Evolutionary conservation across 2,113 vertebrate species (phyloP).

Genomic region (Saccopteryx bilineata): DNA sequence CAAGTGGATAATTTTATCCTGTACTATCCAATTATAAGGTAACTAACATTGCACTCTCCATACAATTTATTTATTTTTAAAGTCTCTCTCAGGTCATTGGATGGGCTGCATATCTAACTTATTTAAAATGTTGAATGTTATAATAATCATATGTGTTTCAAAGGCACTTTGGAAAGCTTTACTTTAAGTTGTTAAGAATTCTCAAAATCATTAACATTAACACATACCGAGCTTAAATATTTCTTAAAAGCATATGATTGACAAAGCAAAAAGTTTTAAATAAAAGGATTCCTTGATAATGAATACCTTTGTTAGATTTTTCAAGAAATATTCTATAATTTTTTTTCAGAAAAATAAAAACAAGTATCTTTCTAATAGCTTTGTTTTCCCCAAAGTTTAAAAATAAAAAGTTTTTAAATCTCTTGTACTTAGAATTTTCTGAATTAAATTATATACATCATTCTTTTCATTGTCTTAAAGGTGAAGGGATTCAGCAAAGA

Average conservation of each 20-base stretch:
- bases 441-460: not conserved
- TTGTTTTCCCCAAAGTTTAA: slow-evolving; percentile 3
- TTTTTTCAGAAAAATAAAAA: slow-evolving; percentile 8
- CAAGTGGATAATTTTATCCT: not conserved
- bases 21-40: not conserved
- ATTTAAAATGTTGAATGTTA: slow-evolving; percentile 32
- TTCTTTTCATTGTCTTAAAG: not conserved
- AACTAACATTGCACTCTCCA: not conserved
- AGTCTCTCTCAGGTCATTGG: not conserved
- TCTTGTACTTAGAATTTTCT: not conserved
- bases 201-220: not conserved
- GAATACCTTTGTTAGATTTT: not conserved
- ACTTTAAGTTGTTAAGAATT: slow-evolving; percentile 29
- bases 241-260: not conserved
- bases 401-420: not conserved
- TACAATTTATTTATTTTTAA: not conserved
- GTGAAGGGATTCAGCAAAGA: no score
- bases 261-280: slow-evolving; percentile 50
- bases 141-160: not conserved
- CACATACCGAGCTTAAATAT: not conserved
- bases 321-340: not conserved
- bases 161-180: not conserved
- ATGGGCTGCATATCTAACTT: not conserved
- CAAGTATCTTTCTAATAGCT: not conserved
- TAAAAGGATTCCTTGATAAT: not conserved